Evolutionary conservation across 2,888 invertebrate species (phyloP), one percentile per base, ranked within the genome.

Genomic region (Andrena chrysosceles): DNA sequence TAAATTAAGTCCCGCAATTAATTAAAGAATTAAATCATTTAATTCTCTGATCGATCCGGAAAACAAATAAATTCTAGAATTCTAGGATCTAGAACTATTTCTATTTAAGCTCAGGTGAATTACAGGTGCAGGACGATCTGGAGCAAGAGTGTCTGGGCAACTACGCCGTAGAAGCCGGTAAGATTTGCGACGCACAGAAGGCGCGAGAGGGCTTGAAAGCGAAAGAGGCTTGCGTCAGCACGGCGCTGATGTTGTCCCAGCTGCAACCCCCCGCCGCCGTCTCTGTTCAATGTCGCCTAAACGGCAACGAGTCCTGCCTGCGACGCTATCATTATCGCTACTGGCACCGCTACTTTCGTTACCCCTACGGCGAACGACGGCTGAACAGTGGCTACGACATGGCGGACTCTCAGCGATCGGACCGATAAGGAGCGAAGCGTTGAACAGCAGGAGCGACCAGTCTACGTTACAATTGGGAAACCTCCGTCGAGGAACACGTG

Each of bases 221-320:
- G 8, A 80, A 71, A 5, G 83, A 87, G 23, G 77, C 83, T 2
- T 92, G 92, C 70, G 77, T 81, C 3, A 85, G 79, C 29, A 84
- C 85, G 6, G 89, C 90, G 4, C 49, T 87, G 64, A 73, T 84
- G 6, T 60, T 91, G 26, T 84, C 88, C 2, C 86, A 86, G 35
- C 64, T 89, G 31, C 86, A 87, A 1, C 87, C 88, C 0, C 67
- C 85, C 7, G 62, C 87, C 2, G 69, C 69, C 0, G 62, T 78
- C 23, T 59, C 83, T 1, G 62, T 79, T 0, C 78, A 89, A 2
- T 92, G 92, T 71, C 87, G 81, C 42, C 8, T 79, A 10, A 81
- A 74, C 20, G 87, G 70, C 8, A 81, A 74, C 20, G 88, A 90
- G 13, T 87, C 86, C 23, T 92, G 92, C 33, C 76, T 92, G 7